Percentiles rank a stretch among this genome's conserved stretches.
phyloP scores from a whole-genome alignment of 2,888 invertebrate species.

The Candidula unifasciata region DNA sequence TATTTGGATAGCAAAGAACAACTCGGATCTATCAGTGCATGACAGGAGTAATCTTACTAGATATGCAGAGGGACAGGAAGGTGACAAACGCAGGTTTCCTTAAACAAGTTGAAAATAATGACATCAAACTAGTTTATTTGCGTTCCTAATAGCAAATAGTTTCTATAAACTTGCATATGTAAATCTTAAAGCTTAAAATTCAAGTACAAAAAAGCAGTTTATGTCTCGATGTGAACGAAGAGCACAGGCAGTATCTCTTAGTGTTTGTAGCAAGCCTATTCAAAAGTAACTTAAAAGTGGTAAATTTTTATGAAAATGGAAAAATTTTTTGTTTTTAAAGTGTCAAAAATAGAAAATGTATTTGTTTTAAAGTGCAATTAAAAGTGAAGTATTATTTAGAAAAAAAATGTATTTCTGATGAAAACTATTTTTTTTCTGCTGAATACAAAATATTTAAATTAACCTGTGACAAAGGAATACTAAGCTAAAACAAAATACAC shows the following conservation, averaged over 20 bases:
- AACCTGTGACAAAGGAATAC: slow-evolving; percentile 17
- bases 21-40: neutral
- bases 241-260: neutral
- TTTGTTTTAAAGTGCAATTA: neutral
- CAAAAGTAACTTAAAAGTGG: neutral
- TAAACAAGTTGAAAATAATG: neutral
- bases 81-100: neutral
- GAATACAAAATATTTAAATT: slow-evolving; percentile 3
- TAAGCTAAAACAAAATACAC: slow-evolving; percentile 13
- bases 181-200: neutral
- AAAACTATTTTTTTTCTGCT: neutral
- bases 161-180: neutral
- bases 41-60: neutral
- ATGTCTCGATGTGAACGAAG: neutral
- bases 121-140: no score
- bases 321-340: neutral
- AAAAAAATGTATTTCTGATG: neutral
- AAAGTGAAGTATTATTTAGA: neutral
- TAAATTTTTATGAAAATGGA: neutral
- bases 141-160: neutral
- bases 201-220: neutral
- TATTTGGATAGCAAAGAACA: neutral
- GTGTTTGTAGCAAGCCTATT: neutral
- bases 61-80: neutral
- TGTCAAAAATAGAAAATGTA: no score